Conservation (phyloP, 2,113 vertebrate species). For the human (Homo sapiens) region GRCh38 chr18:74624001-74624500, state of each 20-base stretch:
- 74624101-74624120: not conserved
- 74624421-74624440: not conserved
- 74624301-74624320: not conserved
- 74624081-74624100: not conserved
- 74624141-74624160: not conserved
- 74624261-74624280: not conserved
- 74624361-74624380: not conserved
- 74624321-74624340: not conserved
- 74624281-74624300: not conserved
- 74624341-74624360: not conserved
- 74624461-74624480: not conserved
- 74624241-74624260: not conserved
- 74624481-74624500: not conserved
- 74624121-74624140: not conserved
- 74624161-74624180: not conserved
- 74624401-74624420: not conserved
- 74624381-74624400: not conserved
- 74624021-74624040: not conserved
- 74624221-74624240: conserved; percentile 17
- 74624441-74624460: not conserved
- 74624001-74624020: not conserved
- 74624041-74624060: not conserved
- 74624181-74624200: not conserved
- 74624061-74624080: not conserved
- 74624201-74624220: not conserved